Conservation (phyloP, 2,797 vertebrate species). For the Coendou prehensilis region DNA sequence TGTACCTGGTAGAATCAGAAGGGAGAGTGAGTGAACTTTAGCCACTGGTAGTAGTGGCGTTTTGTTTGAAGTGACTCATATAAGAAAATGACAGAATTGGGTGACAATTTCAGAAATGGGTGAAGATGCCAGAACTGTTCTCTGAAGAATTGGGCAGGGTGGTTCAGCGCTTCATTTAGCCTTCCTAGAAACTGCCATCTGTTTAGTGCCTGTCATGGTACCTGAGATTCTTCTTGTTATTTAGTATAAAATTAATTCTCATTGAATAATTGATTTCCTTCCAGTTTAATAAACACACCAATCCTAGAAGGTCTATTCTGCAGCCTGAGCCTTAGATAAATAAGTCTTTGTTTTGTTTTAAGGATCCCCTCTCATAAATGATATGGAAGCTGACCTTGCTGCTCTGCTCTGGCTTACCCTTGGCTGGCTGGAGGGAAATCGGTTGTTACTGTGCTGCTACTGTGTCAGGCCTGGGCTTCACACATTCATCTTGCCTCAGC, state of each 20-base stretch:
- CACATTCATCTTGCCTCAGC: too few relatives aligned
- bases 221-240: neutral
- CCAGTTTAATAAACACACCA: neutral
- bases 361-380: neutral
- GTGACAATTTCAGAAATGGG: neutral
- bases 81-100: neutral
- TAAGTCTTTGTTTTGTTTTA: neutral
- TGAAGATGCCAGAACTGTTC: neutral
- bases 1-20: neutral
- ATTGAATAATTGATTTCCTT: constrained; percentile 6
- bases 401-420: neutral
- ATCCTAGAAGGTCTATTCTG: neutral
- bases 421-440: neutral
- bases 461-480: neutral
- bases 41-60: neutral
- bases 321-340: neutral
- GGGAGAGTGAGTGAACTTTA: neutral
- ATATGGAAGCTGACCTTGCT: neutral
- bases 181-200: neutral
- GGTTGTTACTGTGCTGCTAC: neutral
- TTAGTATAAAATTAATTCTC: neutral
- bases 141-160: neutral
- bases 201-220: neutral
- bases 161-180: neutral
- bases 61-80: neutral